Evolutionary conservation across 1,140 invertebrate species (phyloP), one percentile per base, ranked within the genome.

Genomic region (Portunus trituberculatus): DNA sequence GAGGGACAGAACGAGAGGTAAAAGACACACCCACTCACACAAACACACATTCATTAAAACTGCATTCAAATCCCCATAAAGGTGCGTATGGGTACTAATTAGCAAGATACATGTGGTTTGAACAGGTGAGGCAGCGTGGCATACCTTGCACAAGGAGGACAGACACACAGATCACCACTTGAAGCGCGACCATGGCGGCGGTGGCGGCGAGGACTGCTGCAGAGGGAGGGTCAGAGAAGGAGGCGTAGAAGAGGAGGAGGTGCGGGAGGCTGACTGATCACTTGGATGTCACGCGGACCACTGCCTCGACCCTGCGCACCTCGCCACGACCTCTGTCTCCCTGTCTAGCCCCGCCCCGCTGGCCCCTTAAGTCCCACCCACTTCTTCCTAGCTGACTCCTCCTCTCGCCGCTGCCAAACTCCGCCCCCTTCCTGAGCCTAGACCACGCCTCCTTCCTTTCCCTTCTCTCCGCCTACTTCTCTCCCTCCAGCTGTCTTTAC

Each of bases 191-290:
- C 67, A 76, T 76, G 67, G 67, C 67, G 67, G 67, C 67, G 67
- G 25, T 7, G 67, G 67, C 6, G 67, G 67, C 67, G 67, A n/a
- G 10, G 67, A 76, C 20, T 1, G 25, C n/a, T 12, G 25, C 20
- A 59, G n/a, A 20, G 67, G 20, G 67, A n/a, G n/a, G 25, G 67
- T n/a, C 52, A 59, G 16, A 59, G 52, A 59, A 12, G 16, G 52
- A n/a, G 16, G 67, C n/a, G 67, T 76, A n/a, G 67, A n/a, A 7
- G 67, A 76, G 67, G 67, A 76, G 67, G 25, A 76, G 67, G 67
- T 76, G 67, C 67, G 67, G 67, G 67, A 76, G 25, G 67, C 67
- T 76, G 67, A 76, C 67, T 76, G 67, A 76, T 76, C 67, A 76
- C 67, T n/a, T 20, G 67, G 67, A 20, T 76, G 67, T 76, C 67